Evolutionary conservation across 2,888 invertebrate species (phyloP).

Genomic region (Brassicogethes aeneus): DNA sequence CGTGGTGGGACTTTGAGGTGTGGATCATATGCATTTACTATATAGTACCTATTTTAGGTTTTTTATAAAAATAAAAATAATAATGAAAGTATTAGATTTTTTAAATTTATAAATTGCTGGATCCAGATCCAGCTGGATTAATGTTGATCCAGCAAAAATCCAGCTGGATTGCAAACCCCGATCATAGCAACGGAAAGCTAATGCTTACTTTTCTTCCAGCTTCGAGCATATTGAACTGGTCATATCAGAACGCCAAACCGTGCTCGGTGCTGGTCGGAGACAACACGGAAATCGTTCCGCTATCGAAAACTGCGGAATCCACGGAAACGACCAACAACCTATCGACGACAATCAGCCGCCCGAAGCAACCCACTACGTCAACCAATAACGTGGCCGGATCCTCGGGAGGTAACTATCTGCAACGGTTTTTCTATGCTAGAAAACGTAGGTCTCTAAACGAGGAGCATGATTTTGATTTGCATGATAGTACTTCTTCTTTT

Average conservation of each 20-base stretch:
- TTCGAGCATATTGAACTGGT: conserved; percentile 76
- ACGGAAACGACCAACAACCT: conserved; percentile 65
- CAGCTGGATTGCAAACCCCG: too few species aligned
- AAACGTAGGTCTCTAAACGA: conserved; percentile 54
- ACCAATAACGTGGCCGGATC: conserved; percentile 34
- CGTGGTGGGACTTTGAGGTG: too few species aligned
- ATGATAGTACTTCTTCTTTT: conserved; percentile 29
- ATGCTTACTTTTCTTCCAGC: conserved; percentile 51
- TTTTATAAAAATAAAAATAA: too few species aligned
- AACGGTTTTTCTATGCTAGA: conserved; percentile 45
- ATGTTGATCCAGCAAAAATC: too few species aligned
- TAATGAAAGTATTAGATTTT: too few species aligned
- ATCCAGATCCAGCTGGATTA: too few species aligned
- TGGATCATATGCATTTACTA: too few species aligned
- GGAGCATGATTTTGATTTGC: conserved; percentile 36
- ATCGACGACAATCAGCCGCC: conserved; percentile 52
- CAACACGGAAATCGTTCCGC: conserved; percentile 57
- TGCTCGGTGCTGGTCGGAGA: conserved; percentile 80
- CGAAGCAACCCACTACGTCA: conserved; percentile 52
- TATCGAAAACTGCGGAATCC: conserved; percentile 58
- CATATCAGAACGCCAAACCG: conserved; percentile 73
- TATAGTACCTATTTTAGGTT: too few species aligned
- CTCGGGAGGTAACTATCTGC: conserved; percentile 44
- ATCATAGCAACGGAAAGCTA: too few species aligned
- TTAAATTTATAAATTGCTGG: too few species aligned